Conservation (phyloP, 2,113 vertebrate genomes). For the Oreochromis tanganicae region DNA sequence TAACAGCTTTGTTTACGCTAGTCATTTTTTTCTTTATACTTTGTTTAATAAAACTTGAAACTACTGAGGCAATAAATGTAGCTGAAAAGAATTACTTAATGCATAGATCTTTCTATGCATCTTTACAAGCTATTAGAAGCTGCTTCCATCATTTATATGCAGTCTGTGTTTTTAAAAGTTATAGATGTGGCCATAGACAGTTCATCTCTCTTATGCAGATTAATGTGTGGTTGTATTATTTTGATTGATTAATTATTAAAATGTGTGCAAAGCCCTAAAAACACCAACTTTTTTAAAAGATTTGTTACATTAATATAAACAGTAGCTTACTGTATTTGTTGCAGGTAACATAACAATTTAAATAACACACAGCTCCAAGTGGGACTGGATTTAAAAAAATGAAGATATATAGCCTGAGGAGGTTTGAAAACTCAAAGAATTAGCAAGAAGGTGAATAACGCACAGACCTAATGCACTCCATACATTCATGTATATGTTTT, state of each 20-base stretch:
- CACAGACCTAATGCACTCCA: neutral
- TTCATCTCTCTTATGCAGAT: neutral
- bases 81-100: neutral
- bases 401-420: neutral
- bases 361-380: neutral
- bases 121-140: neutral
- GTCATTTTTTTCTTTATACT: neutral
- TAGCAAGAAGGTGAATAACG: neutral
- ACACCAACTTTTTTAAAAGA: neutral
- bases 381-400: neutral
- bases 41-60: neutral
- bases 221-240: neutral
- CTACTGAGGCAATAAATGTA: neutral
- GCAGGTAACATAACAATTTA: neutral
- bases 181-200: neutral
- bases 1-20: neutral
- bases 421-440: neutral
- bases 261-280: neutral
- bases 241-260: neutral
- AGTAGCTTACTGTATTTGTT: neutral
- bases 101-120: neutral
- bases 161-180: neutral
- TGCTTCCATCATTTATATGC: neutral
- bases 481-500: neutral
- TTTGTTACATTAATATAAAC: neutral